Conservation (phyloP, 2,797 vertebrate genomes). For the Pogonophryne albipinna region DNA sequence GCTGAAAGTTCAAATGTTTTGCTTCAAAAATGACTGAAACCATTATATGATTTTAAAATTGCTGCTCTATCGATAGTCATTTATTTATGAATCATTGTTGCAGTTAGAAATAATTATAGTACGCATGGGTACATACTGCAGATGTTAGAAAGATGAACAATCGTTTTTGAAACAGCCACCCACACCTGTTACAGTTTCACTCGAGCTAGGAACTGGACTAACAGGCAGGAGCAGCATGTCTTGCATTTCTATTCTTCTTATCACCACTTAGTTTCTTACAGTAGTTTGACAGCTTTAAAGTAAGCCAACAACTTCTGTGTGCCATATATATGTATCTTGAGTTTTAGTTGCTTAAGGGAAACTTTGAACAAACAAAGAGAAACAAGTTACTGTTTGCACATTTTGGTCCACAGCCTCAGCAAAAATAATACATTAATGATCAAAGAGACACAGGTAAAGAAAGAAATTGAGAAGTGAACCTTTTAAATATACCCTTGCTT, state of each 20-base stretch:
- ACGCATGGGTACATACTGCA: not conserved
- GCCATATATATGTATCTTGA: slow-evolving; percentile 1
- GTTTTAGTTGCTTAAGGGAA: slow-evolving; percentile 11
- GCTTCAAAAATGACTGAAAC: not conserved
- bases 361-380: slow-evolving; percentile 32
- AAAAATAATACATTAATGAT: slow-evolving; percentile 24
- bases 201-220: slow-evolving; percentile 40
- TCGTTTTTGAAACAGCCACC: slow-evolving; percentile 1
- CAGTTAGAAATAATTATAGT: not conserved
- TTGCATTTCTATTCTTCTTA: slow-evolving; percentile 20
- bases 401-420: not conserved
- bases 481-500: slow-evolving; percentile 1
- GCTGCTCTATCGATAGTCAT: not conserved
- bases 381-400: slow-evolving; percentile 24
- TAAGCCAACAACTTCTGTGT: slow-evolving; percentile 22
- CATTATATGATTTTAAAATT: not conserved
- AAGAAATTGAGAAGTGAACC: not conserved
- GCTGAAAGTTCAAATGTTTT: not conserved
- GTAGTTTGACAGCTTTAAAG: slow-evolving; percentile 9
- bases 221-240: slow-evolving; percentile 26
- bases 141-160: not conserved
- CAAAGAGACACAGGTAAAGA: not conserved
- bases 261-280: slow-evolving; percentile 10
- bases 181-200: slow-evolving; percentile 23
- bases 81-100: not conserved